Conservation (phyloP, 2,113 vertebrate genomes). For the Onychorhynchus coronatus region DNA sequence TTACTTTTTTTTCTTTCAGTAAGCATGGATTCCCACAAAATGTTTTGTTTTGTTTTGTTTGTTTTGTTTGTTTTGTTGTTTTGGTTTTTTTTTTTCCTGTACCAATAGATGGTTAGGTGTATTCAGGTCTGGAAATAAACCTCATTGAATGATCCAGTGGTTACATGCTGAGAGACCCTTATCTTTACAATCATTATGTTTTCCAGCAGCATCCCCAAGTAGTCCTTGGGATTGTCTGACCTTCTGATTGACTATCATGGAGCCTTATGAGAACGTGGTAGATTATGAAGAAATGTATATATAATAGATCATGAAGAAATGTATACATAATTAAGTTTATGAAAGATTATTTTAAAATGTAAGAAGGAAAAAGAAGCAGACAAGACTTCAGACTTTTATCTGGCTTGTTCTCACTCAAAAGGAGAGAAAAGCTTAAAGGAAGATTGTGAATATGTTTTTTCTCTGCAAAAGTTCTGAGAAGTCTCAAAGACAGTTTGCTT, state of each 20-base stretch:
- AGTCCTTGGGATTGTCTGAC: not conserved
- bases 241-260: not conserved
- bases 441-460: not conserved
- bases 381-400: not conserved
- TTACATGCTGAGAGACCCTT: not conserved
- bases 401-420: not conserved
- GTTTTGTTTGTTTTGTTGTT: too few relatives aligned
- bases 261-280: not conserved
- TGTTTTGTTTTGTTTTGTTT: too few relatives aligned
- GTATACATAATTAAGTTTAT: not conserved
- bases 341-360: not conserved
- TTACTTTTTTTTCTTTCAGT: not conserved
- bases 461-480: not conserved
- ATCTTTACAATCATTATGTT: not conserved
- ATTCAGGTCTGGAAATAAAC: not conserved
- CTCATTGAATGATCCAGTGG: not conserved
- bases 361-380: not conserved
- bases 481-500: not conserved
- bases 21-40: not conserved
- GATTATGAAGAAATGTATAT: not conserved
- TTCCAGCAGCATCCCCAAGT: not conserved
- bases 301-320: too few relatives aligned
- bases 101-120: not conserved
- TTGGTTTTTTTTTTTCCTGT: not conserved
- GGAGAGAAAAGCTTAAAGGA: not conserved